phyloP scores from a whole-genome alignment of 2,888 invertebrate genomes.

The Caenorhabditis zanzibari region DNA sequence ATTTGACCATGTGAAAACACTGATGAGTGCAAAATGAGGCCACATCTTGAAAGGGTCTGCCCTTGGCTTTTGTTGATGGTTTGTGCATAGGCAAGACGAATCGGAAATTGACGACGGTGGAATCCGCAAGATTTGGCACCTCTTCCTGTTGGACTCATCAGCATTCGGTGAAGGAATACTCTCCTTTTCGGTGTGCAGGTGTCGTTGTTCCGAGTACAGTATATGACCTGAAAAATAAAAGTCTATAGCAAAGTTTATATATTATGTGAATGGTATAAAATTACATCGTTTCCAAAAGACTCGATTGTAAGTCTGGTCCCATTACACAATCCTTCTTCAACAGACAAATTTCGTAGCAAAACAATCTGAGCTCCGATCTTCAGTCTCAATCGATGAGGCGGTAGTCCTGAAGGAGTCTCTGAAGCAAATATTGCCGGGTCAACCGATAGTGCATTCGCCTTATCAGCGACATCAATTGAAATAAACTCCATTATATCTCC shows the following conservation, averaged over 20 bases:
- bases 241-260: background rate
- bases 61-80: conserved; percentile 83
- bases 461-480: conserved; percentile 1
- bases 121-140: conserved; percentile 22
- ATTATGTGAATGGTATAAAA: background rate
- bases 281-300: conserved; percentile 16
- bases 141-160: conserved; percentile 10
- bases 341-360: conserved; percentile 33
- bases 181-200: background rate
- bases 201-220: background rate
- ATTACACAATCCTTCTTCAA: conserved; percentile 20
- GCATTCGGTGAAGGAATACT: conserved; percentile 27
- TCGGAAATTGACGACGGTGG: conserved; percentile 72
- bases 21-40: conserved; percentile 56
- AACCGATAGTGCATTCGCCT: background rate
- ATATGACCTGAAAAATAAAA: conserved; percentile 9
- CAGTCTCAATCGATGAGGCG: conserved; percentile 19
- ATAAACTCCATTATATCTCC: conserved; percentile 5
- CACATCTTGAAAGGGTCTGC: conserved; percentile 69
- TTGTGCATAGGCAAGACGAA: conserved; percentile 80
- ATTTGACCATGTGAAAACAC: conserved; percentile 81
- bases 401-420: conserved; percentile 39
- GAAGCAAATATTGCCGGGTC: conserved; percentile 29
- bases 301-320: conserved; percentile 28
- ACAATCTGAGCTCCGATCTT: conserved; percentile 23